Base-by-base conservation (phyloP, 1,140 invertebrate species). In the Apis laboriosa region DNA sequence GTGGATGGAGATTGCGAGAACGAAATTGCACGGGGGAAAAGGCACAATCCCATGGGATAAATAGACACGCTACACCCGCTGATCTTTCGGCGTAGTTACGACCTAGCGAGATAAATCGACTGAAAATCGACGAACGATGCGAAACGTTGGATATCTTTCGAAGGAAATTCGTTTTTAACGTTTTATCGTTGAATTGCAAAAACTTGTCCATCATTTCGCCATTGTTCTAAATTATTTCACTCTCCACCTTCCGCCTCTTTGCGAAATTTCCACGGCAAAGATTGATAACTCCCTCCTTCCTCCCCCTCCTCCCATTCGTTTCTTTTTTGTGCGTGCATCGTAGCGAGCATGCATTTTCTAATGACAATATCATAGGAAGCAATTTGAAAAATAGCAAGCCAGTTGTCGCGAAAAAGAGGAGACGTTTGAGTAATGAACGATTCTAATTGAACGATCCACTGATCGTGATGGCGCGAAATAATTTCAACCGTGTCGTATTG, bases 21-120 rank as follows among this genome's bases (percentile, higher is more conserved):
- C 79, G 82, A 84, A 86, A 87, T 87, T 84, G 85, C 68, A 64
- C 68, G 66, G 66, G 24, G 68, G 68, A 77, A 68, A 64, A 75
- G 73, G 68, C 74, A 68, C 73, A 74, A 84, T 87, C 81, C 85
- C 86, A n/a, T 84, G 85, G 81, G 86, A 80, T 84, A 86, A 84
- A 84, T 86, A 86, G 77, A 86, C 34, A 43, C 79, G 58, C 55
- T 78, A 71, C 56, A 82, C 15, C 34, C 24, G 73, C 70, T 79
- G 86, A 86, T 81, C 81, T 74, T 80, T 63, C 55, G 55, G n/a
- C 43, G 66, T 55, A 66, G 74, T 78, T 86, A 70, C 74, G 74
- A 70, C 63, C 53, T 71, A 74, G 60, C 77, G 28, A 80, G 74
- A 86, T 86, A 88, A 88, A 87, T 68, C 74, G 75, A 70, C 77